phyloP scores from a whole-genome alignment of 1,140 invertebrate genomes.

The Yoshiicerus persimilis region DNA sequence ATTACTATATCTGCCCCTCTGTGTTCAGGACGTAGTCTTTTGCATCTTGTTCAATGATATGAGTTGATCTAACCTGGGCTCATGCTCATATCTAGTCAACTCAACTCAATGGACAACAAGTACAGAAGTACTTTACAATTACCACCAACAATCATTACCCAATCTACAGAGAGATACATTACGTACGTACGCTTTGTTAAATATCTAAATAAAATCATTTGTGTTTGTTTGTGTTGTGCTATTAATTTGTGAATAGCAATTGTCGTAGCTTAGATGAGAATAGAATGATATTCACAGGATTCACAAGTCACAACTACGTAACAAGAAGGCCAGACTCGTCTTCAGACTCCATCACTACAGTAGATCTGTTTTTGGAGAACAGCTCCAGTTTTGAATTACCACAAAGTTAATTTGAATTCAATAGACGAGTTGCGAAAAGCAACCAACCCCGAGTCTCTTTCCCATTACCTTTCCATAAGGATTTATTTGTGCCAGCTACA shows the following conservation, averaged over 20 bases:
- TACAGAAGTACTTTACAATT: not conserved
- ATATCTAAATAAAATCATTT: slow-evolving; percentile 15
- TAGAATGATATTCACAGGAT: slow-evolving; percentile 15
- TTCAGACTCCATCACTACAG: slow-evolving; percentile 19
- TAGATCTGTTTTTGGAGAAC: not conserved
- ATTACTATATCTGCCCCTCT: not conserved
- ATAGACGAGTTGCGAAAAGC: not conserved
- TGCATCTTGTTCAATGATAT: not conserved
- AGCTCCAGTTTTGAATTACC: slow-evolving; percentile 5
- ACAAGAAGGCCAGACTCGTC: slow-evolving; percentile 14
- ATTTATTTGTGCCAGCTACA: no score
- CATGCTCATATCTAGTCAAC: not conserved
- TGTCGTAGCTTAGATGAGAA: not conserved
- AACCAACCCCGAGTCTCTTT: no score
- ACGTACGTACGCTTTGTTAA: not conserved
- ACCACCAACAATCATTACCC: not conserved
- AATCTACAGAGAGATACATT: not conserved
- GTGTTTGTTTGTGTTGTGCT: not conserved
- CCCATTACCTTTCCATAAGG: no score
- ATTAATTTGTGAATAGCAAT: not conserved
- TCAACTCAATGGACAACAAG: not conserved
- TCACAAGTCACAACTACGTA: slow-evolving; percentile 1
- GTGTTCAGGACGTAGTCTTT: not conserved
- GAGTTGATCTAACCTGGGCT: not conserved
- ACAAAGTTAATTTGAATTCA: slow-evolving; percentile 15